Evolutionary conservation across 2,888 invertebrate genomes (phyloP).

Genomic region (Drosophila anomalata): DNA sequence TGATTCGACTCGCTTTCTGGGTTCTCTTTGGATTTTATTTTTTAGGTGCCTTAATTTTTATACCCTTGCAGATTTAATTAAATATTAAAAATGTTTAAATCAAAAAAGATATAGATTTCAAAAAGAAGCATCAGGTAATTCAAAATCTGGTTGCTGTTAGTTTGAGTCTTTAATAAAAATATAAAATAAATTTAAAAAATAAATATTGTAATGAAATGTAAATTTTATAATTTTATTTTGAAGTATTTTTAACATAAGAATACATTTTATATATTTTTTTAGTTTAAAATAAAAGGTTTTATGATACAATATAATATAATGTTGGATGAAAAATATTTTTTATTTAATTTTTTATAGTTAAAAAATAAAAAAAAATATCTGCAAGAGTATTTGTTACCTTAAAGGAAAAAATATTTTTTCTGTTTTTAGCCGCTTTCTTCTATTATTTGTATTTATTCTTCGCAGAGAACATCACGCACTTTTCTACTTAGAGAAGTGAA

Average conservation of each 20-base stretch:
- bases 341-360: background rate
- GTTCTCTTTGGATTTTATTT: background rate
- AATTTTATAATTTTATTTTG: no score
- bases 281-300: no score
- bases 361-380: background rate
- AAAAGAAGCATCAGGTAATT: no score
- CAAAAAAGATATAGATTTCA: no score
- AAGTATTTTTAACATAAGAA: no score
- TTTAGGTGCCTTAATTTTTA: background rate
- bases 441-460: constrained; percentile 14
- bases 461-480: constrained; percentile 60
- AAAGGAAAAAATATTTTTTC: background rate
- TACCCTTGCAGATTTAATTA: constrained; percentile 17
- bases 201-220: no score
- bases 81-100: background rate
- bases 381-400: constrained; percentile 28
- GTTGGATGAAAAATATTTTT: no score
- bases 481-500: constrained; percentile 63
- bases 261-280: no score
- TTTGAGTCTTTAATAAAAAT: no score
- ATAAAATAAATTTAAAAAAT: no score
- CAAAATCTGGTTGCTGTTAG: no score
- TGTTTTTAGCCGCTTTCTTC: background rate
- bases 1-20: constrained; percentile 3
- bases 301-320: no score